Conservation (phyloP, 2,888 invertebrate species). For the Melieria omissa region DNA sequence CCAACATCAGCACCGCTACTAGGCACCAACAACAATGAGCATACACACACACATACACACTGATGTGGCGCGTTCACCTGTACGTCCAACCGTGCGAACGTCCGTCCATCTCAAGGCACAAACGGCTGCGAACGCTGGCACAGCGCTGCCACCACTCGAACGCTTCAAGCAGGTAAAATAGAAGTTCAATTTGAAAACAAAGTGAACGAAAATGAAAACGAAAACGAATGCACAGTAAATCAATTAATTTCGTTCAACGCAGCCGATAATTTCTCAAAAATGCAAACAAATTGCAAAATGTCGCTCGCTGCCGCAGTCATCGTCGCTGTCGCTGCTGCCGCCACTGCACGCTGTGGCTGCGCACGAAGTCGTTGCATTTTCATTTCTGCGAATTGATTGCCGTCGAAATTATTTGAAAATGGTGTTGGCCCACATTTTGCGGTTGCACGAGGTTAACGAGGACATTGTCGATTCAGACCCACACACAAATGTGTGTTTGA, state of each 20-base stretch:
- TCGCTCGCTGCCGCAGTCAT: neutral
- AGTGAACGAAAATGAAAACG: neutral
- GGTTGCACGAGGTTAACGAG: too few relatives aligned
- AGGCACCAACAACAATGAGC: neutral
- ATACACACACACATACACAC: neutral
- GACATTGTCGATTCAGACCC: too few relatives aligned
- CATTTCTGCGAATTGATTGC: neutral
- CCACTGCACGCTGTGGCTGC: too few relatives aligned
- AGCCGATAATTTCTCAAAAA: conserved; percentile 2
- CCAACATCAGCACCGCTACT: neutral
- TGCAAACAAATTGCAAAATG: conserved; percentile 4
- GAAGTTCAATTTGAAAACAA: conserved; percentile 12
- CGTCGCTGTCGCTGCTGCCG: too few relatives aligned
- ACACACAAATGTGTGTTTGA: too few relatives aligned
- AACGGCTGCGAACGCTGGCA: neutral
- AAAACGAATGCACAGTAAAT: conserved; percentile 1
- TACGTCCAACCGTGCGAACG: neutral
- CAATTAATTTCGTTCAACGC: conserved; percentile 12
- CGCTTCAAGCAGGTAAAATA: conserved; percentile 10
- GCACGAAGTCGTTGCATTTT: neutral
- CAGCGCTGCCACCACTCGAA: neutral
- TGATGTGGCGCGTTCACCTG: conserved; percentile 12
- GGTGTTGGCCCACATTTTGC: too few relatives aligned
- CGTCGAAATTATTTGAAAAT: neutral
- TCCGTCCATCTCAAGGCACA: too few relatives aligned